Base-by-base conservation (phyloP, 2,113 vertebrate genomes). In the Chloropsis hardwickii region DNA sequence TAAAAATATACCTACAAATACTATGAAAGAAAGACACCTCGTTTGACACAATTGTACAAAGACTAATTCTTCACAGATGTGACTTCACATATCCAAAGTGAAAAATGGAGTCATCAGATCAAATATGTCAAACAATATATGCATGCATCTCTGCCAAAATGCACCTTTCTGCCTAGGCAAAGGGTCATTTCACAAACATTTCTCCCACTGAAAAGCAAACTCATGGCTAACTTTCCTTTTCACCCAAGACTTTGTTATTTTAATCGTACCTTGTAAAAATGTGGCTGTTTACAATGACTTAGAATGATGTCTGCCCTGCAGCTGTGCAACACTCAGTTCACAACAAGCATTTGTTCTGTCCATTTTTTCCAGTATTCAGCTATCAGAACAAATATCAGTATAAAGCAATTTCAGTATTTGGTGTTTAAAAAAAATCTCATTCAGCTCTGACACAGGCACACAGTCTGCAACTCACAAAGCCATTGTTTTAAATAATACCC, bases 1-100 rank as follows among this genome's bases (percentile, higher is more conserved):
- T 95, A 96, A 96, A 97, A 96, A 94, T 81, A 92, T 76, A 78
- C 79, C 95, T 95, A 94, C 11, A 92, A 91, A 53, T 67, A 72
- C 61, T 92, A 50, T 18, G 60, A 86, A 67, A 73, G 23, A 92
- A 86, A 95, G 51, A 84, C 16, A 95, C 12, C 42, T 88, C 64
- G 37, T 86, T 87, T 87, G 51, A 92, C 39, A 70, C 35, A 95
- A 81, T n/a, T 47, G 39, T 35, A 37, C 50, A 76, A 60, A 65
- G 61, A 86, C 21, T 66, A 69, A 53, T 9, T 80, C 47, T 54
- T 74, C 87, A 77, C 5, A 83, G 51, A 88, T 50, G 39, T 22
- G 42, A 78, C 14, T 72, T 88, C 56, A 23, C 29, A 31, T 3
- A 10, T 50, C 29, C 53, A 28, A 84, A 89, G 57, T 3, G 9